Conservation (phyloP, 2,888 invertebrate species). For the Ypsolopha scabrella region DNA sequence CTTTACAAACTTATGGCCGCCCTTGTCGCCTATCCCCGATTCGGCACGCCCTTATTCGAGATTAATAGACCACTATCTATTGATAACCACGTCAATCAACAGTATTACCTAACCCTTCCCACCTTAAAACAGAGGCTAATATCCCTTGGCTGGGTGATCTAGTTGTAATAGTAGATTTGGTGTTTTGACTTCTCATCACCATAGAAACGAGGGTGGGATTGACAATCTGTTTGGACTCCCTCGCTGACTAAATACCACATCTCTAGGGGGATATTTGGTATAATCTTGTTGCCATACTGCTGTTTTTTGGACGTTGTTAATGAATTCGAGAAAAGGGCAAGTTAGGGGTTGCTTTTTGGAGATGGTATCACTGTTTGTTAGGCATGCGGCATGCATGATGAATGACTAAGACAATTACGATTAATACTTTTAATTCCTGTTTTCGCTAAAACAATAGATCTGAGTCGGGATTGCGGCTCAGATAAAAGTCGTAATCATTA, state of each 20-base stretch:
- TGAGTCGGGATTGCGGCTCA: no score
- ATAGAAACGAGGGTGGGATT: constrained; percentile 47
- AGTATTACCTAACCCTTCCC: background rate
- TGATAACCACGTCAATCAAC: background rate
- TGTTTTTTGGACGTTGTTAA: constrained; percentile 31
- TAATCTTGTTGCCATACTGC: constrained; percentile 10
- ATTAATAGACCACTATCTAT: constrained; percentile 45
- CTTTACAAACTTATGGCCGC: constrained; percentile 21
- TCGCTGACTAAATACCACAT: constrained; percentile 56
- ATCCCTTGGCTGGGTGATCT: no score
- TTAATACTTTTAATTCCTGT: no score
- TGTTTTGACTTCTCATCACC: constrained; percentile 57
- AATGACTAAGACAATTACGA: no score
- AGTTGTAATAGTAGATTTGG: constrained; percentile 2
- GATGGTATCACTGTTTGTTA: background rate
- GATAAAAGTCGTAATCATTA: no score
- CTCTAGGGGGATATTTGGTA: constrained; percentile 41
- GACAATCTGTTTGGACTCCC: constrained; percentile 29
- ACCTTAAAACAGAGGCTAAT: background rate
- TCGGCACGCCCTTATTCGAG: constrained; percentile 55
- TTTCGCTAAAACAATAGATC: no score
- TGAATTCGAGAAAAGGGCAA: constrained; percentile 2
- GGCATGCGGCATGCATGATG: no score
- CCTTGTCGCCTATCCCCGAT: constrained; percentile 19
- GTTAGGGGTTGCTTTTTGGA: constrained; percentile 1